Conservation (phyloP, 1,140 invertebrate species). For the Macrobrachium rosenbergii region DNA sequence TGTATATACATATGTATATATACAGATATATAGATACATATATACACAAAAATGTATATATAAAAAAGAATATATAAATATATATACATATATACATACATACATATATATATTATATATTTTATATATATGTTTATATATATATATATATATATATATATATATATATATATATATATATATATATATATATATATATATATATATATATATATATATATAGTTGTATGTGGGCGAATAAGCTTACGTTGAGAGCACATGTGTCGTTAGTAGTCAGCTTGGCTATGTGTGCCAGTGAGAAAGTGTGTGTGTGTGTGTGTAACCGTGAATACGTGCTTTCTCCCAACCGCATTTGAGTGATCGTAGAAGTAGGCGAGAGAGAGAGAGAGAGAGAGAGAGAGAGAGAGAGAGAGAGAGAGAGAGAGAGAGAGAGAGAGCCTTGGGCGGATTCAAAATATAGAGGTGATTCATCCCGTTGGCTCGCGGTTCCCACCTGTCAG, state of each 20-base stretch:
- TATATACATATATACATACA: not conserved
- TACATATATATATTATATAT: slow-evolving; percentile 1
- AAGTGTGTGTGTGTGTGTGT: slow-evolving; percentile 29
- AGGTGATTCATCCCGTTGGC: not conserved
- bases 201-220: not conserved
- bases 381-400: slow-evolving; percentile 28
- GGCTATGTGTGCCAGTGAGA: slow-evolving; percentile 19
- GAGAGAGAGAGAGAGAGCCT: no score
- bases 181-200: no score
- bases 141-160: not conserved
- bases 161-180: slow-evolving; percentile 29
- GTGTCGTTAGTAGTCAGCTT: not conserved
- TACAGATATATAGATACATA: not conserved
- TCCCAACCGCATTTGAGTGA: not conserved
- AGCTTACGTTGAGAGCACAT: not conserved
- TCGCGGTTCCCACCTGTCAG: not conserved
- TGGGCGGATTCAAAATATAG: not conserved
- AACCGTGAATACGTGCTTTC: slow-evolving; percentile 3
- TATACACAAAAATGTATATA: not conserved
- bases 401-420: slow-evolving; percentile 23
- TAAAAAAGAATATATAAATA: not conserved
- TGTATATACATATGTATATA: slow-evolving; percentile 18
- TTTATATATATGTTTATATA: not conserved
- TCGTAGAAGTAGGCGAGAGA: not conserved
- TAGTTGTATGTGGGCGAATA: not conserved